Evolutionary conservation across 2,797 vertebrate species (phyloP), one percentile per base, ranked within the genome.

Genomic region (Poecilia wingei): DNA sequence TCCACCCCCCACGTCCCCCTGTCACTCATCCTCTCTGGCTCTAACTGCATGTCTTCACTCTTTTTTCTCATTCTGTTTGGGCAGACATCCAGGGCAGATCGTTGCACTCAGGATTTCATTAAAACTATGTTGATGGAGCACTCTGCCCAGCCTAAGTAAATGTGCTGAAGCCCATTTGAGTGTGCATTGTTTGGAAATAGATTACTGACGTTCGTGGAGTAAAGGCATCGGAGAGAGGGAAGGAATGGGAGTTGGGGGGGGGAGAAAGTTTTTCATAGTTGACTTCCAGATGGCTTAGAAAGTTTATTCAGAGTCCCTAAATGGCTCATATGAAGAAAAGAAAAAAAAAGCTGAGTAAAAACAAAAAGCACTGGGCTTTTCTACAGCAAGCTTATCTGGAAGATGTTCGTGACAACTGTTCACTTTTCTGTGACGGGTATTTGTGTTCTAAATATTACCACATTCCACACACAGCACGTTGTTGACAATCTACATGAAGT

Each of bases 101-200:
- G 83, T 86, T 87, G 86, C 89, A 92, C 88, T 91, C 87, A 86
- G 88, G 89, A 92, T 94, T 93, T 94, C 93, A 94, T 95, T 94
- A 95, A 93, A 93, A 85, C 82, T 84, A 92, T 91, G 93, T 94
- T 93, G 94, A 94, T 93, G 90, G 93, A 94, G 91, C 87, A 86
- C 91, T 93, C 88, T 91, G 85, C 81, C 79, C 81, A 78, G 91
- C 86, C 92, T 91, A 89, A 94, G 93, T 94, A 94, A 94, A 94
- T 90, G 92, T 89, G 88, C 88, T 92, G 84, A 84, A 85, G 88
- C 91, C 88, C 85, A 89, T 93, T 93, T 92, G 82, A 91, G 90
- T 85, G 85, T 74, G 84, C 88, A 88, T 93, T 94, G 93, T 94
- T 93, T 92, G 88, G 83, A 85, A 88, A 91, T 85, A 88, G 91